Evolutionary conservation across 2,888 invertebrate species (phyloP).

Genomic region (Plebejus anna): DNA sequence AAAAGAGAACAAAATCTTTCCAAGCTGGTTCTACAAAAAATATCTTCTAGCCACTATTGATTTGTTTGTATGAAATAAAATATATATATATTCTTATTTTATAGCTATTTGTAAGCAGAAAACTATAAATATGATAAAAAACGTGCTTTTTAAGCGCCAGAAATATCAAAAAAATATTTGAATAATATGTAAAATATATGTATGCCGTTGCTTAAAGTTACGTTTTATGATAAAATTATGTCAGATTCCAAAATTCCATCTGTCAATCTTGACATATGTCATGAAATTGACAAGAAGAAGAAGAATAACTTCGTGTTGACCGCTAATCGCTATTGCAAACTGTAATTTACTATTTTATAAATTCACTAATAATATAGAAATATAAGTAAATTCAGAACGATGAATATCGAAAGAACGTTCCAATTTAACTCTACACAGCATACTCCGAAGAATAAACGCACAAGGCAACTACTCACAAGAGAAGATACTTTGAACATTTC

Average conservation of each 20-base stretch:
- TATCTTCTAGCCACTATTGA: background rate
- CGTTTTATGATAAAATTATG: background rate
- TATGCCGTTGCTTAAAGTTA: background rate
- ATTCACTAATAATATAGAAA: background rate
- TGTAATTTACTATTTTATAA: background rate
- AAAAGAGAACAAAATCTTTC: background rate
- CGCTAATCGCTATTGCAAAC: conserved; percentile 2
- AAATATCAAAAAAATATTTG: background rate
- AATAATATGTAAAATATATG: background rate
- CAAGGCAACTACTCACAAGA: conserved; percentile 56
- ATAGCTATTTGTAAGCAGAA: background rate
- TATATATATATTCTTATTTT: background rate
- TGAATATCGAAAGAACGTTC: conserved; percentile 58
- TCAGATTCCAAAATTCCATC: background rate
- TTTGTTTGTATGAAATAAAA: background rate
- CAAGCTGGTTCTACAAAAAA: background rate
- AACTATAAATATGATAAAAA: background rate
- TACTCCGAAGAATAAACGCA: conserved; percentile 61
- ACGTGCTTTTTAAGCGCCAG: background rate
- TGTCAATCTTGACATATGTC: background rate
- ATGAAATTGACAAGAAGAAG: background rate
- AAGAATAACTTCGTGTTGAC: background rate
- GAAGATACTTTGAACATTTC: conserved; percentile 70
- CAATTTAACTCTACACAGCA: conserved; percentile 61
- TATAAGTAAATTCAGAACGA: conserved; percentile 30